Evolutionary conservation across 2,113 vertebrate genomes (phyloP), one percentile per base, ranked within the genome.

Genomic region (Sinocyclocheilus anshuiensis): DNA sequence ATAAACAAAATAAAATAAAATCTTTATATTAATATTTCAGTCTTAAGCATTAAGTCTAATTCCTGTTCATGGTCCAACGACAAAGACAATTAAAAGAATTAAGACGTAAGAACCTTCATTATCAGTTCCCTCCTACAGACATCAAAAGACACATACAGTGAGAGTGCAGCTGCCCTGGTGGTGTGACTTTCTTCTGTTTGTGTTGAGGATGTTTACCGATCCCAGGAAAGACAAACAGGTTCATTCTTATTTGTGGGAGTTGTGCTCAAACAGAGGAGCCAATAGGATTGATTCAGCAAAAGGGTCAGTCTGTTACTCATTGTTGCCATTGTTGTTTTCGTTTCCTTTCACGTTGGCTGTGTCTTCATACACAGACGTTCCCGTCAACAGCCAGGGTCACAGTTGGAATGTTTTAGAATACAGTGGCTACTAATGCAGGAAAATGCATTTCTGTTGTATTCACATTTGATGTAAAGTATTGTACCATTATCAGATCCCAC

Each of bases 191-290:
- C 90, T 93, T 91, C 88, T 92, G 91, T 94, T 95, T 95, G 93
- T 93, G 92, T 91, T 90, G 92, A 94, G 93, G 92, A 94, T 95
- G 94, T 95, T 95, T 95, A 94, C 95, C 86, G 90, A 94, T 95
- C 93, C 92, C 92, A 91, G 91, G 90, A 91, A 93, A 95, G 93
- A 93, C 94, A 95, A 95, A 95, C 92, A 92, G 87, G 82, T 88
- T 78, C 84, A 48, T 90, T 93, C 89, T 92, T 94, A 92, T 92
- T 92, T 93, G 92, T 89, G 85, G 85, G 88, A 89, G 36, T 75
- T 71, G 29, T 78, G 57, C 86, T 92, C 93, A 94, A 93, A 94
- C 92, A 95, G 26, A 86, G 87, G 63, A 75, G 84, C 81, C 77
- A 80, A 85, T 84, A 63, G 89, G 81, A 77, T 15, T 82, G 72